A percentile compares a stretch with the other conserved stretches of the same genome.
Evolutionary conservation across 1,140 invertebrate genomes (phyloP).

Genomic region (Aphaenogaster rudis): DNA sequence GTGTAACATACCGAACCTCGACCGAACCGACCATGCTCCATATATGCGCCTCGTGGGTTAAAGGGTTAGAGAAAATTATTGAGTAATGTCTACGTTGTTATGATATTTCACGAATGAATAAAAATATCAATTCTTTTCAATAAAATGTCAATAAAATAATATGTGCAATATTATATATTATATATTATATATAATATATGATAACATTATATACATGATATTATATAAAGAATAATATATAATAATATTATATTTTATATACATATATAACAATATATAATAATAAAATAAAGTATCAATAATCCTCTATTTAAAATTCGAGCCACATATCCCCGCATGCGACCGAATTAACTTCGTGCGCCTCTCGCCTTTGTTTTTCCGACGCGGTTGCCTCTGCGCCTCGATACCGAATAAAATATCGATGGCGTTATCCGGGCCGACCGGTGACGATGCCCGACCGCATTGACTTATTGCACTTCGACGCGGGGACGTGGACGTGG

Average conservation of each 20-base stretch:
- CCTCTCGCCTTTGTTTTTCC: conserved; percentile 9
- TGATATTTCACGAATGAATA: background rate
- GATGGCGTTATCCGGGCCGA: conserved; percentile 42
- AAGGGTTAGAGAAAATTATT: no score
- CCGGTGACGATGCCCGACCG: conserved; percentile 55
- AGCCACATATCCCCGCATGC: background rate
- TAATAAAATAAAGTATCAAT: background rate
- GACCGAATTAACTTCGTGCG: background rate
- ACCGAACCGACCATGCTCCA: no score
- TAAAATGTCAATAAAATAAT: background rate
- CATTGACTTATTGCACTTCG: conserved; percentile 53
- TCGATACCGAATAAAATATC: conserved; percentile 57
- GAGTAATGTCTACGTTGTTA: no score
- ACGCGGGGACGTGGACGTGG: conserved; percentile 17
- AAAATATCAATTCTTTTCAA: background rate
- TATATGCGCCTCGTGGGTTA: no score
- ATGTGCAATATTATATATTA: no score
- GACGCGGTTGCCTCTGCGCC: background rate
- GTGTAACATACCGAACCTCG: no score
- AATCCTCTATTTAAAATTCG: background rate
- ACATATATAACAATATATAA: background rate
- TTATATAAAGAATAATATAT: no score
- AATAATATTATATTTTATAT: background rate
- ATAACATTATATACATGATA: no score
- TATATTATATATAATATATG: no score